Base-by-base conservation (phyloP, 2,797 vertebrate species). In the Intellagama lesueurii region DNA sequence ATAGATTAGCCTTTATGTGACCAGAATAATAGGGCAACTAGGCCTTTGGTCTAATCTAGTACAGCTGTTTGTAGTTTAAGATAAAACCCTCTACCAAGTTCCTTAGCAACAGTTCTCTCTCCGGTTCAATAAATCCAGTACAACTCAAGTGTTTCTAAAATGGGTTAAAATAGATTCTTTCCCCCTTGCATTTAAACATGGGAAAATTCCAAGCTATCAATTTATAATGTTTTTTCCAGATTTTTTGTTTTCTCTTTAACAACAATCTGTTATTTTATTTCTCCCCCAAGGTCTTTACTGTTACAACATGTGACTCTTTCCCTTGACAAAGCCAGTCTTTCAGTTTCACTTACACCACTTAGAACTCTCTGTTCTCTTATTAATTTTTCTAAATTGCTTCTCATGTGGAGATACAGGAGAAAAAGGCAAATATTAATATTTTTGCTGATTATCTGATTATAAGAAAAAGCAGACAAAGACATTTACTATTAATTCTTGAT, bases 381-480 rank as follows among this genome's bases (percentile, higher is more conserved):
- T 81, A 30, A 81, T 87, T 75, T 83, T 68, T 32, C 30, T 19
- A 64, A 83, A 49, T 47, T 35, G 70, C 75, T 68, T 83, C 81
- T 88, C 35, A 76, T 69, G 28, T 83, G 72, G 14, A 76, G 52
- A 76, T 82, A 66, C n/a, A 17, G 35, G 47, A 75, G 81, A 79
- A 22, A 68, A 81, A 73, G 70, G 40, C 52, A 88, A 80, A 35
- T 83, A 88, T 72, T 81, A 68, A 19, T 77, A 16, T 24, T 66
- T 44, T 6, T 49, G 24, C 47, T 4, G 19, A 76, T 83, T 52
- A 83, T 49, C 81, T 87, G 68, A 52, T 83, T 26, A 30, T 64
- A 80, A 80, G 44, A 70, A 66, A 88, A 75, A 88, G 35, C 70
- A 83, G 44, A n/a, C 70, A 83, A n/a, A 69, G 44, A 30, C 87